phyloP scores from a whole-genome alignment of 1,140 invertebrate genomes.

The Cotesia typhae region DNA sequence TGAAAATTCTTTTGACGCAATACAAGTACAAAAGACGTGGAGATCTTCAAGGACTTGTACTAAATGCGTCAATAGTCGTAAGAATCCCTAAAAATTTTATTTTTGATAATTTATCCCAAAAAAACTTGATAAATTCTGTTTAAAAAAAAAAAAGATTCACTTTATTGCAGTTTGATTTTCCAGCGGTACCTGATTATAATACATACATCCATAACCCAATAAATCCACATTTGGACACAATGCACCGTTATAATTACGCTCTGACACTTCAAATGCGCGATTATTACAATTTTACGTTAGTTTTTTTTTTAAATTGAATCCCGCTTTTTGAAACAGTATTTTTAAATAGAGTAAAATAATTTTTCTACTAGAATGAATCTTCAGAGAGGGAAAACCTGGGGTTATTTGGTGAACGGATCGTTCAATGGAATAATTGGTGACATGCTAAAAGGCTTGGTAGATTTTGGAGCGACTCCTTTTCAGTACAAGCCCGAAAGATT shows the following conservation, averaged over 20 bases:
- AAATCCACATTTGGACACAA: conserved; percentile 68
- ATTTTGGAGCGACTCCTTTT: conserved; percentile 71
- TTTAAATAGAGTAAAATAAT: background rate
- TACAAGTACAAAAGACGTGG: conserved; percentile 63
- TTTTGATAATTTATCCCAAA: too few species aligned
- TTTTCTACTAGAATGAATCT: conserved; percentile 63
- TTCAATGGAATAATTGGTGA: conserved; percentile 75
- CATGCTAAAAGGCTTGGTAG: conserved; percentile 68
- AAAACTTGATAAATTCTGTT: background rate
- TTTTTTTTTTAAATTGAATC: conserved; percentile 7
- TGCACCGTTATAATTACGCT: conserved; percentile 71
- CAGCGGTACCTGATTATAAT: conserved; percentile 64
- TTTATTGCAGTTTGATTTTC: conserved; percentile 50
- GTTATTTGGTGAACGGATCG: conserved; percentile 71
- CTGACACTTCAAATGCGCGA: conserved; percentile 69
- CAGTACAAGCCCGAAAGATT: conserved; percentile 70
- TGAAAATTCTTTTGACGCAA: conserved; percentile 51
- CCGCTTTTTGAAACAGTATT: too few species aligned
- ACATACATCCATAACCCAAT: conserved; percentile 67
- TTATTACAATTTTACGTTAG: conserved; percentile 73
- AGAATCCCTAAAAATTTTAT: background rate
- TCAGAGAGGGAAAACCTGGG: conserved; percentile 70
- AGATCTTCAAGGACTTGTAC: conserved; percentile 64
- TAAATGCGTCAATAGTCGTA: conserved; percentile 66
- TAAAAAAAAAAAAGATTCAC: conserved; percentile 52